Conservation (phyloP, 2,797 vertebrate genomes). For the Parambassis ranga region DNA sequence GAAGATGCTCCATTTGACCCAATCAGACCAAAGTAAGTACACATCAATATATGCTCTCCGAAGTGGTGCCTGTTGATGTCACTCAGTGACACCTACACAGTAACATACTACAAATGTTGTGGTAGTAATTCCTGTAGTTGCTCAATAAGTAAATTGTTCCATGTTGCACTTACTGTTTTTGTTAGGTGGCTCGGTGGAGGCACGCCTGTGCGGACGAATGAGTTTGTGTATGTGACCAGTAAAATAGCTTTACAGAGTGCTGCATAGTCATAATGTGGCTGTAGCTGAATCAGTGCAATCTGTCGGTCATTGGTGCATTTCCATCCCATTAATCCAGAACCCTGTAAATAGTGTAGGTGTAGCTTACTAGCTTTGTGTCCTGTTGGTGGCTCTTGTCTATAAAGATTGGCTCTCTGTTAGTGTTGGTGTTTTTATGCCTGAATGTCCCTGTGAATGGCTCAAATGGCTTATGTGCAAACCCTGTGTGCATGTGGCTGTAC, state of each 20-base stretch:
- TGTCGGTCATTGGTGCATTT: conserved; percentile 5
- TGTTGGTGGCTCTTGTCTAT: conserved; percentile 13
- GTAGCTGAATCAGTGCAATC: conserved; percentile 26
- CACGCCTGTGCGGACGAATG: conserved; percentile 86
- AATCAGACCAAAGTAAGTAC: conserved; percentile 91
- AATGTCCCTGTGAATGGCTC: conserved; percentile 40
- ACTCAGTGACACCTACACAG: neutral
- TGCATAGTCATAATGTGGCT: conserved; percentile 25
- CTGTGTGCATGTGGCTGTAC: conserved; percentile 18
- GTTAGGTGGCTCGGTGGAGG: conserved; percentile 90
- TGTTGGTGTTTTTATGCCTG: neutral
- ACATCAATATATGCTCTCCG: neutral
- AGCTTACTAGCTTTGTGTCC: conserved; percentile 4
- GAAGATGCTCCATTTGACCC: conserved; percentile 88
- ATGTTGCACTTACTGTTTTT: conserved; percentile 68
- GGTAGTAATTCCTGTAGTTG: neutral
- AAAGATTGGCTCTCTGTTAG: neutral
- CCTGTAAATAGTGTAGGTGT: neutral
- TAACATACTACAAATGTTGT: neutral
- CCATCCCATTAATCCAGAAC: conserved; percentile 34
- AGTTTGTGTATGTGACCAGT: conserved; percentile 88
- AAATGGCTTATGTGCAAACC: conserved; percentile 22
- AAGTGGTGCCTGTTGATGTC: neutral
- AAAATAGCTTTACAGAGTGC: conserved; percentile 2
- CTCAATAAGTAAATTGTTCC: neutral